Evolutionary conservation across 2,113 vertebrate species (phyloP).

Genomic region (Lepisosteus oculatus): DNA sequence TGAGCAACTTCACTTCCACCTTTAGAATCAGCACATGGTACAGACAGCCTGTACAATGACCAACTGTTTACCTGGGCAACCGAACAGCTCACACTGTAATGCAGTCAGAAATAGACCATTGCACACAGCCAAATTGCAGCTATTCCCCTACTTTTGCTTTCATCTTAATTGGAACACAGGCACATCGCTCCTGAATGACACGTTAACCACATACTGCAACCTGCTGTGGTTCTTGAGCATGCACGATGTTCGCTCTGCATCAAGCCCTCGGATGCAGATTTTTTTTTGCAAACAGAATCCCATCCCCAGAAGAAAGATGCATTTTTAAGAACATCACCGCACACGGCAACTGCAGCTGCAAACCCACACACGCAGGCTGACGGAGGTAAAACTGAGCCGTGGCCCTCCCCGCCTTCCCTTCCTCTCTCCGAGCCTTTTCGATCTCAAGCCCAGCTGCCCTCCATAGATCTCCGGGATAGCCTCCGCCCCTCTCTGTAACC

Average conservation of each 20-base stretch:
- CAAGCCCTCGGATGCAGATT: not conserved
- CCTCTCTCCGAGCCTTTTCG: not conserved
- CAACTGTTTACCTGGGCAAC: too few relatives aligned
- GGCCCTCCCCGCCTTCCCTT: not conserved
- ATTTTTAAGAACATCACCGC: not conserved
- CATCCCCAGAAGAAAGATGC: not conserved
- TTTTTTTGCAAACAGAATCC: conserved; percentile 4
- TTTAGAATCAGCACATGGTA: too few relatives aligned
- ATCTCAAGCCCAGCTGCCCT: conserved; percentile 13
- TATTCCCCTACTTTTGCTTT: not conserved
- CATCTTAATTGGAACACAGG: not conserved
- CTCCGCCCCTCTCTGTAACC: not conserved
- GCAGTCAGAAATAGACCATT: too few relatives aligned
- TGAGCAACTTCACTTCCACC: too few relatives aligned
- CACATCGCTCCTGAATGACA: not conserved
- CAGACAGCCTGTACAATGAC: too few relatives aligned
- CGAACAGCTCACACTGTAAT: too few relatives aligned
- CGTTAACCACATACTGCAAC: not conserved
- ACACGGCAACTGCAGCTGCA: not conserved
- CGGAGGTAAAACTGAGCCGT: not conserved
- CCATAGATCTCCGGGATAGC: conserved; percentile 9
- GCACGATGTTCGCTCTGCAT: conserved; percentile 1
- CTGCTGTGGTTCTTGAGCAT: not conserved
- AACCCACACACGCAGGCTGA: not conserved
- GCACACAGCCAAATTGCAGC: conserved; percentile 1